Evolutionary conservation across 2,113 vertebrate species (phyloP), one percentile per base, ranked within the genome.

Genomic region (Pitta sordida): DNA sequence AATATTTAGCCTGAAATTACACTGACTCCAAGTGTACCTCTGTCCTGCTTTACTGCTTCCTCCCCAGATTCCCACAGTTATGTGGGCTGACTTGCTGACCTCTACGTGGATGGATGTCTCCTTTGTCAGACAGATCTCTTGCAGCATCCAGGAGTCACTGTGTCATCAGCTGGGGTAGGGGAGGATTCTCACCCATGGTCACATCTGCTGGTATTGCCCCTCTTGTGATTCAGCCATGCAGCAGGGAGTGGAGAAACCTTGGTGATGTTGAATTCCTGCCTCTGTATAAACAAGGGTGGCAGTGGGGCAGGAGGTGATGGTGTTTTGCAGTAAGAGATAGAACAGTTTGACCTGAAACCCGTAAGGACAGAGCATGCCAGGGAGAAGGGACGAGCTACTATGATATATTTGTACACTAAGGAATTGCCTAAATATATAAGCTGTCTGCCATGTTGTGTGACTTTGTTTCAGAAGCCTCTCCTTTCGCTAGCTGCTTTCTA

Each of bases 381-480:
- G 49, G 67, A 76, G 16, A 53, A 88, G 12, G 43, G 49, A 34
- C 0, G 2, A 78, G 24, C 32, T 86, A 39, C 36, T 1, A 0
- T 3, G 1, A 56, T 51, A 18, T 9, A 30, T 76, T 78, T 90
- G 15, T 85, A 22, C 37, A 60, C 64, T 6, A 6, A 86, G 55
- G 53, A 90, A 53, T 44, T 83, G 36, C 75, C 80, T 92, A 80
- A 83, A 68, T 77, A 65, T 39, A 39, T 55, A 22, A 48, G 62
- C 81, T 52, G 60, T 46, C 65, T 89, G 78, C 91, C 78, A 55
- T 73, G 49, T 92, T 89, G 53, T 59, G 27, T 92, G 87, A 87
- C 74, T 96, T 88, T 82, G n/a, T 76, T 94, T 93, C 89, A 73
- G 87, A 93, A 96, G 86, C 83, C 60, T 94, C 70, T 94, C 59